These are phyloP conservation scores for Metalampra italica DNA, from an alignment of 2,888 invertebrate genomes.

Conservation along the genomic window DNA sequence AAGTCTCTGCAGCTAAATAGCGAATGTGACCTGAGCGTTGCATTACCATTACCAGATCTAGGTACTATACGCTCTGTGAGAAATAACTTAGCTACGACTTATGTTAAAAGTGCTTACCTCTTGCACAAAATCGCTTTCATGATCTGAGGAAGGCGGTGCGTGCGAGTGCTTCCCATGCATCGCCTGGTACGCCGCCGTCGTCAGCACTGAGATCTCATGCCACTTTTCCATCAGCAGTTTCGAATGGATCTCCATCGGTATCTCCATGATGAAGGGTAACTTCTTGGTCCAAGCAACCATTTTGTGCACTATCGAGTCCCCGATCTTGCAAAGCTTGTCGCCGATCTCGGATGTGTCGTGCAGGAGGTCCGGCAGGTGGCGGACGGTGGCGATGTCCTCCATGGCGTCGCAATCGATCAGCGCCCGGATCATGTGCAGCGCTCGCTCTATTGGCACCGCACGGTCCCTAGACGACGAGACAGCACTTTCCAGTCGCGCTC, in stretches of 20 bases:
- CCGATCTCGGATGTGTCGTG: constrained; percentile 95
- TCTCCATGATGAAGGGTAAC: constrained; percentile 97
- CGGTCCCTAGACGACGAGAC: constrained; percentile 92
- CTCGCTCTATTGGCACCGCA: constrained; percentile 89
- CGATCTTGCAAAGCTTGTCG: constrained; percentile 95
- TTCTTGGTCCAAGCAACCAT: constrained; percentile 99
- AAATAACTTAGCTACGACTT: constrained; percentile 3
- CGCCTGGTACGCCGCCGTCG: constrained; percentile 96
- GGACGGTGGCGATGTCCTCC: constrained; percentile 95
- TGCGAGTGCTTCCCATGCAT: constrained; percentile 84
- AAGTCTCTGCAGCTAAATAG: constrained; percentile 68
- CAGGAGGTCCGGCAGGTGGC: constrained; percentile 93
- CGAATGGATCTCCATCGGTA: constrained; percentile 97
- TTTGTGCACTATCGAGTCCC: constrained; percentile 98
- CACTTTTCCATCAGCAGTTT: constrained; percentile 97
- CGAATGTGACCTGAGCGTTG: constrained; percentile 57
- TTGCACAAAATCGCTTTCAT: constrained; percentile 90
- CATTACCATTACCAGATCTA: constrained; percentile 33
- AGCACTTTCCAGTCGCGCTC: constrained; percentile 91
- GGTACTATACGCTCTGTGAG: constrained; percentile 25
- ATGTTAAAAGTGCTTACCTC: constrained; percentile 79
- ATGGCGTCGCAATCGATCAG: constrained; percentile 98
- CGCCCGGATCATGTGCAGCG: constrained; percentile 92
- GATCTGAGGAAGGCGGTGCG: constrained; percentile 66
- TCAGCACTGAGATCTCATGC: constrained; percentile 96